Evolutionary conservation across 2,888 invertebrate genomes (phyloP).

Genomic region (Lepeophtheirus nordmannii): DNA sequence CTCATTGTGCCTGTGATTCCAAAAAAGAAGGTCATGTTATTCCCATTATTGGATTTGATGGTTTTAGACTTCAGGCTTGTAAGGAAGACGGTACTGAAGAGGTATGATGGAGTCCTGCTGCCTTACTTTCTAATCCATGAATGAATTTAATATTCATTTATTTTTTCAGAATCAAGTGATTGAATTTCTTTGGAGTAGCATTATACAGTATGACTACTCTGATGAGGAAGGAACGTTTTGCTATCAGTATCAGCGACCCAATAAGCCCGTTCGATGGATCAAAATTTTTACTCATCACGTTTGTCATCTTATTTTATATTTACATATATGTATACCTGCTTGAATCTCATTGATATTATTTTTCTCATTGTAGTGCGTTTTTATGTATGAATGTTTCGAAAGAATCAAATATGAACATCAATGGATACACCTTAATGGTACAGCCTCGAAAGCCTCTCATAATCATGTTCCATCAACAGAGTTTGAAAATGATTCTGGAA

Average conservation of each 20-base stretch:
- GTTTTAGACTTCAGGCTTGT: constrained; percentile 63
- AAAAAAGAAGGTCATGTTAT: constrained; percentile 72
- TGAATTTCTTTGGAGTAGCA: constrained; percentile 64
- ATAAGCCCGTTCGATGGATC: constrained; percentile 64
- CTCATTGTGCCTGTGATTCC: constrained; percentile 81
- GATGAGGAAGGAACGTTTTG: constrained; percentile 82
- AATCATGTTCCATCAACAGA: background rate
- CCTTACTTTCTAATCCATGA: background rate
- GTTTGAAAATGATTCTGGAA: background rate
- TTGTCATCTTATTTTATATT: constrained; percentile 37
- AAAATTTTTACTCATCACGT: constrained; percentile 78
- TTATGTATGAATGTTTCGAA: constrained; percentile 84
- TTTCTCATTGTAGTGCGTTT: constrained; percentile 53
- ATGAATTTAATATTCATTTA: background rate
- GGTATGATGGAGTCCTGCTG: constrained; percentile 33
- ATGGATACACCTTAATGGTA: constrained; percentile 26
- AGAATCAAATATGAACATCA: constrained; percentile 73
- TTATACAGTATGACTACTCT: constrained; percentile 72
- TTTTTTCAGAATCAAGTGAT: constrained; percentile 49
- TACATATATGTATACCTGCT: background rate
- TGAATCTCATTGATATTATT: constrained; percentile 12
- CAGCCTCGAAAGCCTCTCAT: background rate
- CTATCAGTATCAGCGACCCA: constrained; percentile 65
- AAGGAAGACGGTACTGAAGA: constrained; percentile 61
- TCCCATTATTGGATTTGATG: constrained; percentile 49